Conservation (phyloP, 2,113 vertebrate genomes). For the Phylloscopus whistleri region DNA sequence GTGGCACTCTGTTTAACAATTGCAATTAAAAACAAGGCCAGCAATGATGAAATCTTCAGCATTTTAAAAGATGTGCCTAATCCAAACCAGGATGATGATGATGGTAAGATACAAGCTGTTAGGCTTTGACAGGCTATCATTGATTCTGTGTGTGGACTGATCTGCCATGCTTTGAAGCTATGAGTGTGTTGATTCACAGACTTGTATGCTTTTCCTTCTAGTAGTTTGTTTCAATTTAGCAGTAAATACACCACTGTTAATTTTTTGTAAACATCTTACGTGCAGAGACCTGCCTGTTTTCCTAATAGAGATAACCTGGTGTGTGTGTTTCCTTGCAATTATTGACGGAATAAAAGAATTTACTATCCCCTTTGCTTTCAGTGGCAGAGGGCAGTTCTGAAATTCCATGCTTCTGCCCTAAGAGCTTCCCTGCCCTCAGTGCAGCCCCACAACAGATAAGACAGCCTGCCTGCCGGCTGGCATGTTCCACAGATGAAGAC, state of each 20-base stretch:
- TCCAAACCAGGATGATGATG: constrained; percentile 96
- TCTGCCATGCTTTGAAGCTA: background rate
- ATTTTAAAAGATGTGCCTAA: constrained; percentile 94
- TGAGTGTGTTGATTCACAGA: background rate
- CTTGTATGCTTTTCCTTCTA: background rate
- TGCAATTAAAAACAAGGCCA: constrained; percentile 94
- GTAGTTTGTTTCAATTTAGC: background rate
- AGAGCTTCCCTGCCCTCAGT: background rate
- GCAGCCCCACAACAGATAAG: background rate
- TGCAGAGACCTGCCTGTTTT: background rate
- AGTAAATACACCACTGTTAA: background rate
- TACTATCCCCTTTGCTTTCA: background rate
- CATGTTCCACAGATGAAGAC: background rate
- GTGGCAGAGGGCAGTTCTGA: background rate
- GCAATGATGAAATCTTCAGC: constrained; percentile 91
- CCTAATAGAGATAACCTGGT: background rate
- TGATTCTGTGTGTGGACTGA: background rate
- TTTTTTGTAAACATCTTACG: background rate
- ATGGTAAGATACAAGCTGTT: constrained; percentile 72
- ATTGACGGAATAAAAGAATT: background rate
- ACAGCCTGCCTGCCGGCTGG: background rate
- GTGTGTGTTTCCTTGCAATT: background rate
- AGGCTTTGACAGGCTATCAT: background rate
- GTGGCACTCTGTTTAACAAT: constrained; percentile 82
- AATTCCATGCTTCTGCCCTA: background rate